phyloP scores from a whole-genome alignment of 2,113 vertebrate species.

The Crotalus tigris region DNA sequence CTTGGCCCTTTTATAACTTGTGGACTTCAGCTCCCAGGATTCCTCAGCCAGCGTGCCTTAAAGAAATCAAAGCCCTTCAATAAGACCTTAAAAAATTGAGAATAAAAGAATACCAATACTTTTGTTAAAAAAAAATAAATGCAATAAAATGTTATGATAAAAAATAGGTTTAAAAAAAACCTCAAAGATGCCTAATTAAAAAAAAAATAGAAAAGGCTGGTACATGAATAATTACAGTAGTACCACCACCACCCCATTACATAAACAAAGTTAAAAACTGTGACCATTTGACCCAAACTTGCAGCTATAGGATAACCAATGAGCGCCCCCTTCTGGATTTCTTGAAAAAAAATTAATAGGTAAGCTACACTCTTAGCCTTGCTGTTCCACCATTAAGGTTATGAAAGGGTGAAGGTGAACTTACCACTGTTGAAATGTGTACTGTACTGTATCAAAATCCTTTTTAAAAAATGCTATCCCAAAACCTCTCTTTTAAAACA shows the following conservation, averaged over 20 bases:
- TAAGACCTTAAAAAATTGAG: neutral
- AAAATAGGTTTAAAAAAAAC: neutral
- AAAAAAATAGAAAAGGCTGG: neutral
- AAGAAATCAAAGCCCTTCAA: neutral
- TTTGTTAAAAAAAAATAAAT: neutral
- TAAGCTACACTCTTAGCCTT: conserved; percentile 1
- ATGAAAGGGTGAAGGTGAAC: neutral
- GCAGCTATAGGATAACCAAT: conserved; percentile 14
- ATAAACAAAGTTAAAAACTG: conserved; percentile 14
- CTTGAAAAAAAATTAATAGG: conserved; percentile 38
- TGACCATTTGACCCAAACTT: conserved; percentile 32
- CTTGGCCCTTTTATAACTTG: no score
- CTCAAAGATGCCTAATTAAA: neutral
- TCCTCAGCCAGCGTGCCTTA: no score
- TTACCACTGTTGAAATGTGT: neutral
- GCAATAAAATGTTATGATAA: neutral
- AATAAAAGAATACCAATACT: neutral
- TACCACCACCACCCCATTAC: neutral
- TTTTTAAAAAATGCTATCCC: neutral
- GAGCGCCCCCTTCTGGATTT: conserved; percentile 70
- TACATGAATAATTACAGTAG: neutral
- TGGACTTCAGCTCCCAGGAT: no score
- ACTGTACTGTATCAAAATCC: neutral
- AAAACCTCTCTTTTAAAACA: neutral
- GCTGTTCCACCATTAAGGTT: neutral